Conservation (phyloP, 2,888 invertebrate species). For the Serrognathus titanus region DNA sequence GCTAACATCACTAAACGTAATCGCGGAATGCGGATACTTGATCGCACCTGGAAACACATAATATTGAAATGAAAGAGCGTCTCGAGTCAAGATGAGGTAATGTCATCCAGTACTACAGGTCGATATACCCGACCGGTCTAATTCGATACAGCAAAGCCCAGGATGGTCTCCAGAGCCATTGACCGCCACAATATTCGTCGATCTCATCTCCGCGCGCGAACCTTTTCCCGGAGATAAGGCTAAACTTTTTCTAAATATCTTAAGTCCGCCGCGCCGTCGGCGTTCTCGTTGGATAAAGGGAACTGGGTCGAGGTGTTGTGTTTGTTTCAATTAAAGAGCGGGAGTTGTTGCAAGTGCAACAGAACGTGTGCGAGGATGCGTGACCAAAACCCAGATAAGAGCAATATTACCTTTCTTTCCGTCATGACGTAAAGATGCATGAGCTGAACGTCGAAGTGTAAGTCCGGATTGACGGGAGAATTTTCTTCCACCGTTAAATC, state of each 20-base stretch:
- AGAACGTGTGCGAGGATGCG: constrained; percentile 18
- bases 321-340: constrained; percentile 19
- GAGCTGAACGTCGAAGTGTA: constrained; percentile 86
- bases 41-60: too few relatives aligned
- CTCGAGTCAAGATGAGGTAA: constrained; percentile 14
- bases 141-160: constrained; percentile 9
- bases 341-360: constrained; percentile 4
- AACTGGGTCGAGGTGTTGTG: constrained; percentile 13
- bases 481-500: constrained; percentile 81
- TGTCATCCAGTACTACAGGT: constrained; percentile 14
- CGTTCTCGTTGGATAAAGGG: not conserved
- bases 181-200: too few relatives aligned
- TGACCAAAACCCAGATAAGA: constrained; percentile 4
- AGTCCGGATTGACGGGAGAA: constrained; percentile 81
- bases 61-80: too few relatives aligned
- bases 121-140: constrained; percentile 15
- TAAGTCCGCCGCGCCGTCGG: too few relatives aligned
- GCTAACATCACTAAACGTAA: too few relatives aligned
- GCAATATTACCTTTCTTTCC: constrained; percentile 62
- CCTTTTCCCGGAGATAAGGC: too few relatives aligned
- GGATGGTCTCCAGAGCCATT: too few relatives aligned
- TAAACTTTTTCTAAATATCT: too few relatives aligned
- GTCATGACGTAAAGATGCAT: constrained; percentile 95
- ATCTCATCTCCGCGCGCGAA: too few relatives aligned
- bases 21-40: too few relatives aligned